Evolutionary conservation across 2,797 vertebrate species (phyloP).

Genomic region (Psittacula derbiana): DNA sequence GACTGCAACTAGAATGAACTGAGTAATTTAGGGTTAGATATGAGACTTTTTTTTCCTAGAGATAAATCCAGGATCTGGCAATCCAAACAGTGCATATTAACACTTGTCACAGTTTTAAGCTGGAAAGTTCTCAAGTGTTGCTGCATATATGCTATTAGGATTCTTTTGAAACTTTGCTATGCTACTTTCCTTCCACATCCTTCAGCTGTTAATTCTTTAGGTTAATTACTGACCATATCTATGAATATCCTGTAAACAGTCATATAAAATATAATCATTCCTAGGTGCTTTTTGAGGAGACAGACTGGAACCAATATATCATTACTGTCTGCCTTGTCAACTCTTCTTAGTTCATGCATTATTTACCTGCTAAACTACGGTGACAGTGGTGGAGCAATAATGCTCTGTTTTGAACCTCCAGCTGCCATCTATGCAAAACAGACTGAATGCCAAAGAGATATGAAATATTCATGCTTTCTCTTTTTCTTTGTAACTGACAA

Average conservation of each 20-base stretch:
- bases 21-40: background rate
- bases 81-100: background rate
- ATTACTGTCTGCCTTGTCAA: conserved; percentile 34
- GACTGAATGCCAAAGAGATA: conserved; percentile 29
- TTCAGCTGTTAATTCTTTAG: background rate
- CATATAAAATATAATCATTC: background rate
- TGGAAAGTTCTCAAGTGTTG: background rate
- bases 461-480: conserved; percentile 57
- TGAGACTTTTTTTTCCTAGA: background rate
- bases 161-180: background rate
- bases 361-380: conserved; percentile 48
- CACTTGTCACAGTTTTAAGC: background rate
- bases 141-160: background rate
- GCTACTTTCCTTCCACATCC: background rate
- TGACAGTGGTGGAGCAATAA: conserved; percentile 36
- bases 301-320: conserved; percentile 33
- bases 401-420: conserved; percentile 33
- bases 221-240: background rate
- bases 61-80: background rate
- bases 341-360: conserved; percentile 50
- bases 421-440: conserved; percentile 62
- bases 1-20: background rate
- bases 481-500: conserved; percentile 10
- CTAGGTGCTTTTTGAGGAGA: background rate
- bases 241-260: background rate